These are phyloP conservation scores for Amniataba percoides DNA, from an alignment of 2,797 vertebrate genomes.

Conservation along the genomic window DNA sequence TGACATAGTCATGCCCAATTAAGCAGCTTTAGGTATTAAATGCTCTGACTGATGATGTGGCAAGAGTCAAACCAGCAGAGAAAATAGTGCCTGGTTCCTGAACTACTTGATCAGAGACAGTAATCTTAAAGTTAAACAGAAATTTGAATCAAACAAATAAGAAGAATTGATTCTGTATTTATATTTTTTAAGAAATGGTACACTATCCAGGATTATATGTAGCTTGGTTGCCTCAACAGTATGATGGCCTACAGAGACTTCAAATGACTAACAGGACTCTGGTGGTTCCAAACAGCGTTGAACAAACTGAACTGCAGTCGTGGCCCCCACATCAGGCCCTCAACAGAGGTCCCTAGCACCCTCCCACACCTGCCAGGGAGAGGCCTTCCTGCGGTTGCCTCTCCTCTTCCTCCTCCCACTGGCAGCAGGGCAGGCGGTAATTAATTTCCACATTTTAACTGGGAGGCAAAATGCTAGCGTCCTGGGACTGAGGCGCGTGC, in stretches of 20 bases:
- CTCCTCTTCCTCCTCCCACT: constrained; percentile 80
- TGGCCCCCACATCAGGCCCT: constrained; percentile 44
- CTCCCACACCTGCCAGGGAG: constrained; percentile 75
- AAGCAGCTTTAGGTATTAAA: constrained; percentile 14
- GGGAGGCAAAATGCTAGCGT: constrained; percentile 84
- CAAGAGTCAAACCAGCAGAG: not conserved
- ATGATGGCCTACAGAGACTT: constrained; percentile 11
- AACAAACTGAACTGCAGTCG: constrained; percentile 43
- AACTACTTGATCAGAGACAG: not conserved
- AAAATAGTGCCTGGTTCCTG: not conserved
- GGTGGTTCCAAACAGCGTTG: constrained; percentile 13
- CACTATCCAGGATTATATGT: too few species aligned
- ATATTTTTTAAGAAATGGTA: not conserved
- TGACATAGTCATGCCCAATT: constrained; percentile 18
- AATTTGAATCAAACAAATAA: not conserved
- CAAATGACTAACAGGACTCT: constrained; percentile 25
- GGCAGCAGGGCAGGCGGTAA: constrained; percentile 86
- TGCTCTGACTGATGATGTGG: constrained; percentile 4
- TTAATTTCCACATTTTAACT: constrained; percentile 90
- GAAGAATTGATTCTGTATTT: not conserved
- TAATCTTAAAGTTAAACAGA: not conserved
- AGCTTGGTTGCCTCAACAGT: constrained; percentile 10
- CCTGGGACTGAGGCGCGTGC: constrained; percentile 80
- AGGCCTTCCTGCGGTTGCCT: constrained; percentile 67
- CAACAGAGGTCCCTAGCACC: constrained; percentile 59